Base-by-base conservation (phyloP, 2,888 invertebrate species). In the Exocentrus adspersus region DNA sequence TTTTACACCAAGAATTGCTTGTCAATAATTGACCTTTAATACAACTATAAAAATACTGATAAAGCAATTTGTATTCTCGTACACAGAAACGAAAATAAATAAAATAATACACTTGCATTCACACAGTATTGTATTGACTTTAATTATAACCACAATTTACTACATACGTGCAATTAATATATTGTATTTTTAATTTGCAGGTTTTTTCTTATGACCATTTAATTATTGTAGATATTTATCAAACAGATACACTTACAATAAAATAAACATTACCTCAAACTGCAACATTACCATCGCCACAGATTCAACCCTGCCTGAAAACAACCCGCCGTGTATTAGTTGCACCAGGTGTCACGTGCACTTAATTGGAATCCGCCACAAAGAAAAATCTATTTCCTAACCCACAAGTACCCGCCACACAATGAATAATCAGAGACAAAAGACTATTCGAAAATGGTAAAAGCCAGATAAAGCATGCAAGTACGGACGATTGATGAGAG, bases 381-480 rank as follows among this genome's bases (percentile, higher is more conserved):
- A 57, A 57, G 46, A 46, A 57, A 56, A 32, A 30, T 46, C 32
- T 30, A 57, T 57, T 57, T 57, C 17, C 46, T 19, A 46, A 57
- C 32, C 32, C n/a, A n/a, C n/a, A n/a, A n/a, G n/a, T 20, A 9
- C 12, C 45, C 32, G 46, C 46, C 32, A 46, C 42, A 57, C 57
- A 57, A 46, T 57, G 57, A 46, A 57, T 30, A 46, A 51, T 60
- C 30, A 60, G 51, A 60, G 51, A 60, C 60, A 60, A 60, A 60
- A 60, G 51, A 24, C 28, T 57, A 46, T n/a, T n/a, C 57, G 46
- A 60, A 51, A 59, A 59, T 42, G 59, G 58, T 59, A 50, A 42
- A n/a, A 60, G 43, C 32, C 43, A 60, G 60, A 60, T 60, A 60
- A 60, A n/a, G 60, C 41, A 43, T 60, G 52, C 60, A 43, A 51